Evolutionary conservation across 2,888 invertebrate species (phyloP).

Genomic region (Heteropelma amictum): DNA sequence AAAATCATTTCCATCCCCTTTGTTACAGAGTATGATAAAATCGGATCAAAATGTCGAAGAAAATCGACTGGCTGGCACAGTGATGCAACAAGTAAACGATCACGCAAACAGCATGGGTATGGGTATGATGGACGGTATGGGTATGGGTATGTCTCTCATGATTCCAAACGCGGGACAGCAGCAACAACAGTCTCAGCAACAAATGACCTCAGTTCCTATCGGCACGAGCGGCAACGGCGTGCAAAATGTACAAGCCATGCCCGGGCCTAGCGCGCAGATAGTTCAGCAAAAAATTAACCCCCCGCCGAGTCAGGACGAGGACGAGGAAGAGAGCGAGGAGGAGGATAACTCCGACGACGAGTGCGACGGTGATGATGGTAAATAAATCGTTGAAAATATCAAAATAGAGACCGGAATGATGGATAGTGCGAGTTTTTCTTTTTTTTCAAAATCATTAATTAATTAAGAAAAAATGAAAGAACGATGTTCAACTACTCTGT

Average conservation of each 20-base stretch:
- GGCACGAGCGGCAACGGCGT: slow-evolving; percentile 69
- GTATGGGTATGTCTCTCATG: slow-evolving; percentile 72
- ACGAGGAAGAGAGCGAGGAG: slow-evolving; percentile 72
- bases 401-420: not conserved
- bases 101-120: slow-evolving; percentile 74
- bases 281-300: slow-evolving; percentile 56
- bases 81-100: slow-evolving; percentile 71
- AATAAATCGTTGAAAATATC: not conserved
- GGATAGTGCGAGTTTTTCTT: not conserved
- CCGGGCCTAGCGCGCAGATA: slow-evolving; percentile 72
- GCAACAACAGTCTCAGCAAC: slow-evolving; percentile 61
- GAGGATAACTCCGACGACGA: slow-evolving; percentile 75
- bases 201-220: slow-evolving; percentile 76
- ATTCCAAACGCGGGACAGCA: slow-evolving; percentile 67
- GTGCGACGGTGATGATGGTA: slow-evolving; percentile 74
- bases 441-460: not conserved
- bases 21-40: slow-evolving; percentile 73
- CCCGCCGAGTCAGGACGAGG: slow-evolving; percentile 67
- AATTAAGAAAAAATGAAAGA: too few species aligned
- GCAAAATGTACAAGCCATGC: slow-evolving; percentile 72
- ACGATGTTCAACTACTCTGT: too few species aligned
- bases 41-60: slow-evolving; percentile 70
- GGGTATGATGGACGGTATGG: slow-evolving; percentile 74
- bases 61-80: slow-evolving; percentile 73
- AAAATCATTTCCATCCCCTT: not conserved